phyloP scores from a whole-genome alignment of 2,113 vertebrate species.

The Marmota monax region DNA sequence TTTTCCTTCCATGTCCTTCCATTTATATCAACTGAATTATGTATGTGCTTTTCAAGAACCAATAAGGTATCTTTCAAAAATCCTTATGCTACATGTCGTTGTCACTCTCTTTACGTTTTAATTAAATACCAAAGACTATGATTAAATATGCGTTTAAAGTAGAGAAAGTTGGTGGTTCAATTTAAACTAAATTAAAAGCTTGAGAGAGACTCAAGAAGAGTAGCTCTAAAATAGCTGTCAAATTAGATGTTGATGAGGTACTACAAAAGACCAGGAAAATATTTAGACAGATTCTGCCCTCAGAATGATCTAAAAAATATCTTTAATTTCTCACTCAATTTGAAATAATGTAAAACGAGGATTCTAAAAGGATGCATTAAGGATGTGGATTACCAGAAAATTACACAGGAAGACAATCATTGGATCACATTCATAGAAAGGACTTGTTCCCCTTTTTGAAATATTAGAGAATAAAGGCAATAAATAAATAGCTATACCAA shows the following conservation, averaged over 20 bases:
- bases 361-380: background rate
- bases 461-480: background rate
- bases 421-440: background rate
- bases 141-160: constrained; percentile 52
- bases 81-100: background rate
- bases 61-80: constrained; percentile 8
- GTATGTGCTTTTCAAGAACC: background rate
- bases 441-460: background rate
- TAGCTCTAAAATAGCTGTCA: constrained; percentile 57
- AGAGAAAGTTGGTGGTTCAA: constrained; percentile 50
- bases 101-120: constrained; percentile 10
- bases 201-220: constrained; percentile 18
- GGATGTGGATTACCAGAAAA: background rate
- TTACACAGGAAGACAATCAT: background rate
- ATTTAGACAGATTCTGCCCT: constrained; percentile 65
- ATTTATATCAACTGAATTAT: accelerated
- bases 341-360: constrained; percentile 47
- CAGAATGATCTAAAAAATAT: background rate
- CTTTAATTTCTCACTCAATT: constrained; percentile 47
- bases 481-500: too few species aligned
- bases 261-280: constrained; percentile 47
- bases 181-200: constrained; percentile 64
- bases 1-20: background rate
- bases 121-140: constrained; percentile 45
- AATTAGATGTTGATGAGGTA: constrained; percentile 46